phyloP scores from a whole-genome alignment of 2,113 vertebrate species.

The Mustelus asterias region DNA sequence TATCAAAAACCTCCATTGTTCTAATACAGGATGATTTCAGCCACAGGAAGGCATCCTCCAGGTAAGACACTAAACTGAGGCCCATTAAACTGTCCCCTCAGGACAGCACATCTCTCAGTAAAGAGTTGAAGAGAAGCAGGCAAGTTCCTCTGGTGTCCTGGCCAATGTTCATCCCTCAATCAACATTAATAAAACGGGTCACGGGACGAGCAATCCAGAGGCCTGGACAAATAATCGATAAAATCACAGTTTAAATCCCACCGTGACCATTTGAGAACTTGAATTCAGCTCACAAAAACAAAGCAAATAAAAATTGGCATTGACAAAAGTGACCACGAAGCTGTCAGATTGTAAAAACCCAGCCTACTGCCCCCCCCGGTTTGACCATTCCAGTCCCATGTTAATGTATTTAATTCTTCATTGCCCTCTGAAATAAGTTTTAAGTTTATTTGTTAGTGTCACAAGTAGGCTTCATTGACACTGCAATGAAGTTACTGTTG shows the following conservation, averaged over 20 bases:
- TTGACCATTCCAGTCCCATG: not conserved
- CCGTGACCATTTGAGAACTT: not conserved
- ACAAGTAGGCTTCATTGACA: too few relatives aligned
- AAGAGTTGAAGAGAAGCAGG: not conserved
- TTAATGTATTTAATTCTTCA: not conserved
- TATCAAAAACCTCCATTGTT: not conserved
- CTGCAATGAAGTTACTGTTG: too few relatives aligned
- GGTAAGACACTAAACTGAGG: not conserved
- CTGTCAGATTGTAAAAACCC: not conserved
- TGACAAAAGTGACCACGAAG: not conserved
- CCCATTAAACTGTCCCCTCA: not conserved
- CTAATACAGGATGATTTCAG: not conserved
- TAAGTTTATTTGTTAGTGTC: too few relatives aligned
- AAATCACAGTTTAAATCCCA: not conserved
- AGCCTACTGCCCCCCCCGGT: too few relatives aligned
- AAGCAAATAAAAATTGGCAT: not conserved
- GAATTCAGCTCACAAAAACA: not conserved
- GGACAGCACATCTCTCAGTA: not conserved
- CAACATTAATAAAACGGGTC: not conserved
- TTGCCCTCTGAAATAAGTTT: not conserved
- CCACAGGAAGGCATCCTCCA: not conserved
- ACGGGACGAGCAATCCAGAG: not conserved
- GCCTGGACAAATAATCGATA: not conserved
- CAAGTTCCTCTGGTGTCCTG: not conserved
- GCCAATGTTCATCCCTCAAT: not conserved